A percentile compares a stretch with the other conserved stretches of the same genome.
Evolutionary conservation across 2,797 vertebrate species (phyloP).

Genomic region (Taenioides sp.): DNA sequence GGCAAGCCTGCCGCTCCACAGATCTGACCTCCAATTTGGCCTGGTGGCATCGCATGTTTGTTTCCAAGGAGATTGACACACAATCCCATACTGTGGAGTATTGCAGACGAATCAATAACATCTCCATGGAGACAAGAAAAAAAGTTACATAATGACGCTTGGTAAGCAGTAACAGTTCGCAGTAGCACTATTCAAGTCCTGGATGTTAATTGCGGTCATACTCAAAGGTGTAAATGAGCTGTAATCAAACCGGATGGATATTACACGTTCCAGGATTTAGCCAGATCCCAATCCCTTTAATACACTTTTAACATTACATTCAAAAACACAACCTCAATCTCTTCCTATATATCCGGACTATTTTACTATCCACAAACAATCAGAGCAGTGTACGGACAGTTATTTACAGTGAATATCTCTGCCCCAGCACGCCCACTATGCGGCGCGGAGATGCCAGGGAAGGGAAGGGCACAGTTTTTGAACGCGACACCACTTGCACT

Average conservation of each 20-base stretch:
- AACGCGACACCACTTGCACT: conserved; percentile 82
- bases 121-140: not conserved
- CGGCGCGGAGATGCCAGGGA: conserved; percentile 60
- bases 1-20: too few species aligned
- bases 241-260: not conserved
- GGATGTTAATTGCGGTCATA: not conserved
- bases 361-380: not conserved
- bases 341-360: not conserved
- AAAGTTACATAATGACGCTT: not conserved
- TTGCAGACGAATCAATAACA: too few species aligned
- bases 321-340: too few species aligned
- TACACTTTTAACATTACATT: not conserved
- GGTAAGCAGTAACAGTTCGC: not conserved
- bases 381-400: not conserved
- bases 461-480: conserved; percentile 75
- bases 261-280: not conserved
- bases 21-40: too few species aligned
- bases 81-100: too few species aligned
- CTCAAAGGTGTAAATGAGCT: conserved; percentile 2
- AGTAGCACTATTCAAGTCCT: not conserved
- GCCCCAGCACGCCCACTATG: not conserved
- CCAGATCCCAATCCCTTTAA: not conserved
- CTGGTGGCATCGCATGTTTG: too few species aligned
- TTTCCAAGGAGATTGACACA: too few species aligned
- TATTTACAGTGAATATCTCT: conserved; percentile 5